Conservation (phyloP, 2,888 invertebrate species). For the Diplolepis rosae region DNA sequence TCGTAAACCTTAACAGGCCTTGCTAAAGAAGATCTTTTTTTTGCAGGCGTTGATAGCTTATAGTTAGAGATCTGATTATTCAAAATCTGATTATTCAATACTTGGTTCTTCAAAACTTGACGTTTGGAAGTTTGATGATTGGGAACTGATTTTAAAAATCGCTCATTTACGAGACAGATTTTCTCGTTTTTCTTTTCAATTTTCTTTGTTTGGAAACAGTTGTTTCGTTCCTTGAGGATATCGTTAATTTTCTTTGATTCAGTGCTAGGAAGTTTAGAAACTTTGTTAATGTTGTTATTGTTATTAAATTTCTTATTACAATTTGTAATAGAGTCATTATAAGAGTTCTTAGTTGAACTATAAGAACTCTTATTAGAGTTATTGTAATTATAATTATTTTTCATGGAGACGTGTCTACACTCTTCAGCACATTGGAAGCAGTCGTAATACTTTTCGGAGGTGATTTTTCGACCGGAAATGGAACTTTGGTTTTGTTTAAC, state of each 20-base stretch:
- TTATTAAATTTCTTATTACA: background rate
- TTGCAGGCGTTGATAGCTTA: conserved; percentile 57
- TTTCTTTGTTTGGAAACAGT: background rate
- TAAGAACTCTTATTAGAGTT: conserved; percentile 35
- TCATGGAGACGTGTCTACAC: conserved; percentile 63
- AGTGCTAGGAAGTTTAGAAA: background rate
- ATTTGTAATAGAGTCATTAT: background rate
- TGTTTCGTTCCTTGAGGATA: conserved; percentile 33
- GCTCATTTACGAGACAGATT: conserved; percentile 7
- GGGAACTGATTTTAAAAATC: background rate
- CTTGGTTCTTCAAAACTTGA: background rate
- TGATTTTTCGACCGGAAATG: conserved; percentile 53
- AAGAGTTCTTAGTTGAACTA: conserved; percentile 40
- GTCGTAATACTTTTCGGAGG: conserved; percentile 68
- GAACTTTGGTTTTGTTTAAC: background rate
- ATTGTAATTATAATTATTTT: conserved; percentile 43
- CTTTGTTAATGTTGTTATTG: background rate
- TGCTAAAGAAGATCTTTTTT: conserved; percentile 67
- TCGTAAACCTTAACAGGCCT: conserved; percentile 69
- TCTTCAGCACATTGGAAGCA: conserved; percentile 69
- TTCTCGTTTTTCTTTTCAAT: conserved; percentile 29
- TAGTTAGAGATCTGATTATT: conserved; percentile 3
- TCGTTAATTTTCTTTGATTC: conserved; percentile 33
- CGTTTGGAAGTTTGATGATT: background rate
- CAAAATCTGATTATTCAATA: background rate